Evolutionary conservation across 2,113 vertebrate genomes (phyloP).

Genomic region (Megaleporinus macrocephalus): DNA sequence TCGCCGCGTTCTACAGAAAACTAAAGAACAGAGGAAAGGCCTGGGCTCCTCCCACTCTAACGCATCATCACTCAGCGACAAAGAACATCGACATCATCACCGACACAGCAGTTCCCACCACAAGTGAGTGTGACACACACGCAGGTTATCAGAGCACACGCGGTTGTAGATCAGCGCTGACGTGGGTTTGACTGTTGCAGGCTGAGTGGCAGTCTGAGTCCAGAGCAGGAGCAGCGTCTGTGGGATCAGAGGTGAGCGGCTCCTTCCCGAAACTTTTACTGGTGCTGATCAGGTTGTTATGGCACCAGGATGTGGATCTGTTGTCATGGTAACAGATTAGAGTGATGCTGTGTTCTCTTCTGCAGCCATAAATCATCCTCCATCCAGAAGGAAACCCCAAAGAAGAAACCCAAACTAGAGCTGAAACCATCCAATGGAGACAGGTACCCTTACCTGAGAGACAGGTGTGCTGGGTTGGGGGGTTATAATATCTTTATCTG

Average conservation of each 20-base stretch:
- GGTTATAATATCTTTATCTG: too few relatives aligned
- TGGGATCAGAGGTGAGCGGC: constrained; percentile 96
- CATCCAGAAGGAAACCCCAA: constrained; percentile 99
- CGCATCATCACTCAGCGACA: constrained; percentile 91
- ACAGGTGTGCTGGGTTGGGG: too few relatives aligned
- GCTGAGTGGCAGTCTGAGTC: constrained; percentile 92
- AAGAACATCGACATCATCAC: constrained; percentile 92
- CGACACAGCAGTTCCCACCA: constrained; percentile 91
- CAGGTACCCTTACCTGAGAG: constrained; percentile 83
- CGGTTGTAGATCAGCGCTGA: not conserved
- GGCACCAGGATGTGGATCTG: not conserved
- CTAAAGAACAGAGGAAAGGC: constrained; percentile 96
- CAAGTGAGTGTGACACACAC: constrained; percentile 83
- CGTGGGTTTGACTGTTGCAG: constrained; percentile 72
- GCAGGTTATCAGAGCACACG: not conserved
- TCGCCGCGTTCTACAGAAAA: constrained; percentile 97
- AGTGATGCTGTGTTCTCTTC: constrained; percentile 54
- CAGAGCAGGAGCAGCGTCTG: constrained; percentile 96
- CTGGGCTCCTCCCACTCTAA: constrained; percentile 93
- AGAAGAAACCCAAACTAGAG: constrained; percentile 99
- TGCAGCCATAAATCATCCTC: constrained; percentile 97
- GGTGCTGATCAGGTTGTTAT: not conserved
- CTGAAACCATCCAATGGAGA: constrained; percentile 99
- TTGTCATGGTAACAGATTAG: not conserved
- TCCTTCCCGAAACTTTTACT: not conserved